Percentiles rank a stretch among this genome's conserved stretches.
These are phyloP conservation scores for Dorcus parallelipipedus DNA, from an alignment of 2,888 invertebrate species.

Conservation along the genomic window DNA sequence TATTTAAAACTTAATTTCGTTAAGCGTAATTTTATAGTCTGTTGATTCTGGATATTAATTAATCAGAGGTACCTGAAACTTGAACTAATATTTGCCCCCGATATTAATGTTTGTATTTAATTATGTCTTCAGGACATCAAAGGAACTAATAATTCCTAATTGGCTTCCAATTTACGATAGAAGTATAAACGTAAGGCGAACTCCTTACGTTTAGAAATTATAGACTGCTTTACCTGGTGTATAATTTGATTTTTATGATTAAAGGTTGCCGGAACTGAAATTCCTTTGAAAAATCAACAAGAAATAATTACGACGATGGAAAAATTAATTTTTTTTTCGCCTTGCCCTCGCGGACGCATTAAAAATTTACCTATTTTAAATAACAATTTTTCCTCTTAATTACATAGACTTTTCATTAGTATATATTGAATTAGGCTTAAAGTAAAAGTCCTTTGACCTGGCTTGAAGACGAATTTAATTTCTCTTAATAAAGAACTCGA, in stretches of 20 bases:
- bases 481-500: no score
- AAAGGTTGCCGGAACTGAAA: neutral
- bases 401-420: no score
- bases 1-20: constrained; percentile 9
- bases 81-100: constrained; percentile 24
- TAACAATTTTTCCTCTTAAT: no score
- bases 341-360: no score
- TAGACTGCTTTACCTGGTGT: neutral
- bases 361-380: no score
- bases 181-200: neutral
- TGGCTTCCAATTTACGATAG: constrained; percentile 3
- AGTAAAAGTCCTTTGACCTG: no score
- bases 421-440: no score
- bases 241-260: constrained; percentile 4
- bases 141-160: constrained; percentile 13
- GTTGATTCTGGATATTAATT: constrained; percentile 12
- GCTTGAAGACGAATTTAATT: no score
- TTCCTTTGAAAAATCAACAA: no score
- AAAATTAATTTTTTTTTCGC: no score
- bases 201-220: no score
- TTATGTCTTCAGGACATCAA: constrained; percentile 21
- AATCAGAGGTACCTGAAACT: constrained; percentile 9
- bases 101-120: constrained; percentile 26
- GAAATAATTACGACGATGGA: no score
- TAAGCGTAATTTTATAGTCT: constrained; percentile 9